phyloP scores from a whole-genome alignment of 2,888 invertebrate genomes.

The Clepsis dumicolana region DNA sequence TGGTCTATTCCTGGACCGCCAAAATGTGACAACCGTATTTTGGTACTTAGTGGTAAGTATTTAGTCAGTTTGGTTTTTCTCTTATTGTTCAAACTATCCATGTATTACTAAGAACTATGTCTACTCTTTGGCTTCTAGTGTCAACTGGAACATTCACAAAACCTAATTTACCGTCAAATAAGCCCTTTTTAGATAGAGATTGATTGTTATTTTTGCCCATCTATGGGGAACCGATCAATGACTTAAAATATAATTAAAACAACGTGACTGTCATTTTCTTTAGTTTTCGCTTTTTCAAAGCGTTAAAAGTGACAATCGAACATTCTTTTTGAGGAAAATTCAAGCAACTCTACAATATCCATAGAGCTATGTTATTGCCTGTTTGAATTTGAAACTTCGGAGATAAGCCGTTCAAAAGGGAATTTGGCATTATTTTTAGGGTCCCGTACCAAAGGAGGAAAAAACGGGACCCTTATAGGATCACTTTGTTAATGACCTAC shows the following conservation, averaged over 20 bases:
- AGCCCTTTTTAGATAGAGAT: neutral
- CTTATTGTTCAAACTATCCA: no score
- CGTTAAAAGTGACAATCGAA: slow-evolving; percentile 4
- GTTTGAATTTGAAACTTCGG: neutral
- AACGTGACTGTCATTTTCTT: slow-evolving; percentile 19
- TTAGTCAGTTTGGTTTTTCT: no score
- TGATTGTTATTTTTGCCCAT: slow-evolving; percentile 3
- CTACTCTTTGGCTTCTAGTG: neutral
- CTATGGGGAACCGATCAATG: slow-evolving; percentile 9
- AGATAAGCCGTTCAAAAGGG: neutral
- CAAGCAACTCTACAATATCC: neutral
- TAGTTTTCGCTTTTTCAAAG: neutral
- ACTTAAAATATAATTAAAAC: slow-evolving; percentile 9
- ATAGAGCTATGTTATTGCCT: neutral
- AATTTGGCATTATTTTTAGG: neutral
- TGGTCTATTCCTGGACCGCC: no score
- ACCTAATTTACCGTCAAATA: neutral
- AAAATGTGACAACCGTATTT: no score
- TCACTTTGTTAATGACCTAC: no score
- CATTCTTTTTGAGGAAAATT: neutral
- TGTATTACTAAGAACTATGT: neutral
- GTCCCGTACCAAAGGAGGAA: no score
- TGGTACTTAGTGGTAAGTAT: no score
- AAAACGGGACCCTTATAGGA: no score
- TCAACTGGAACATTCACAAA: neutral